Conservation (phyloP, 30 jellyfish, hydroid and myxozoan genomes). For the Hydractinia symbiolongicarpus region DNA sequence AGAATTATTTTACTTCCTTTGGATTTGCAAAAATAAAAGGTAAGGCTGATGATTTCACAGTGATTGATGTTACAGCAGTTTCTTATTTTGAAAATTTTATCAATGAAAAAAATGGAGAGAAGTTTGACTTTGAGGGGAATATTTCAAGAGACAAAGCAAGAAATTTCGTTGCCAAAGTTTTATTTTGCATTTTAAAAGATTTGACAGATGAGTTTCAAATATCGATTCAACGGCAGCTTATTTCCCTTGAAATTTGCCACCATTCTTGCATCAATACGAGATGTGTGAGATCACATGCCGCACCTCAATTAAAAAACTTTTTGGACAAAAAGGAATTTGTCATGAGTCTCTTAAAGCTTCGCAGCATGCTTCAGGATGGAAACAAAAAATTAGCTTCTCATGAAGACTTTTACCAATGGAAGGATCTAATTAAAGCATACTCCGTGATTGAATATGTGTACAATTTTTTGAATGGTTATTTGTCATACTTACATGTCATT, state of each 20-base stretch:
- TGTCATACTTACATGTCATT: neutral
- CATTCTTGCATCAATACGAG: neutral
- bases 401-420: neutral
- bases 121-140: neutral
- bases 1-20: neutral
- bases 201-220: neutral
- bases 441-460: neutral
- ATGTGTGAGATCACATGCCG: constrained; percentile 3
- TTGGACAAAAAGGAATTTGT: neutral
- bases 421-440: neutral
- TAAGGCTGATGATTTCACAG: neutral
- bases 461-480: neutral
- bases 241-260: constrained; percentile 1
- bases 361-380: neutral
- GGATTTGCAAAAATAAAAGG: neutral
- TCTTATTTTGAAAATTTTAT: neutral
- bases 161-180: neutral
- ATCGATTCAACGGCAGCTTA: neutral
- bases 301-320: neutral
- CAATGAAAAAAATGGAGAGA: neutral
- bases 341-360: neutral
- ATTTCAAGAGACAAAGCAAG: neutral
- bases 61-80: neutral
- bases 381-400: neutral
- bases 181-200: neutral